Evolutionary conservation across 2,797 vertebrate genomes (phyloP).

Genomic region (Pseudochirops cupreus): DNA sequence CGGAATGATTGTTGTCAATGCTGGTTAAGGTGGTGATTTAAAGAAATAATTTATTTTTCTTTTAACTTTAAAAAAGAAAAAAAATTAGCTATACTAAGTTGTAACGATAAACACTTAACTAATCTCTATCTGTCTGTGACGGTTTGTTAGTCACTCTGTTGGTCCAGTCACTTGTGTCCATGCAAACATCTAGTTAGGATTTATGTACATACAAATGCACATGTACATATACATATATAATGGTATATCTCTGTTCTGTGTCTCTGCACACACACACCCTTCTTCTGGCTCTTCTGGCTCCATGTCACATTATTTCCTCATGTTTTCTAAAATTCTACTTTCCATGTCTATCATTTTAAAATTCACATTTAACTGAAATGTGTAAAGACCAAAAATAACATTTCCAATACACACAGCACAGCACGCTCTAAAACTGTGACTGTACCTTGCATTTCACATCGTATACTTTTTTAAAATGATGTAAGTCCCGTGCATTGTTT

Average conservation of each 20-base stretch:
- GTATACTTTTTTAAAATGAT: not conserved
- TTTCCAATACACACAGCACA: not conserved
- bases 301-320: not conserved
- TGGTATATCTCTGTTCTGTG: not conserved
- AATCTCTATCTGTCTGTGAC: not conserved
- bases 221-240: not conserved
- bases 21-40: not conserved
- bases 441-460: not conserved
- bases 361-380: not conserved
- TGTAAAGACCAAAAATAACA: not conserved
- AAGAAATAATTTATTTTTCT: not conserved
- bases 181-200: not conserved
- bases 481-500: not conserved
- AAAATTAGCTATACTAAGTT: not conserved
- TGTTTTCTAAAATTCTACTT: not conserved
- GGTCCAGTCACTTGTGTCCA: not conserved
- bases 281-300: not conserved
- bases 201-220: not conserved
- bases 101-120: not conserved
- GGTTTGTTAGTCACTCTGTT: not conserved
- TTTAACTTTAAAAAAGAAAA: not conserved
- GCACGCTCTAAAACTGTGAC: not conserved
- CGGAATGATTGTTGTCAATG: not conserved
- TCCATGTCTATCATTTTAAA: not conserved
- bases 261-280: not conserved